Evolutionary conservation across 2,113 vertebrate species (phyloP), one percentile per base, ranked within the genome.

Genomic region (Nothocercus nigrocapillus): DNA sequence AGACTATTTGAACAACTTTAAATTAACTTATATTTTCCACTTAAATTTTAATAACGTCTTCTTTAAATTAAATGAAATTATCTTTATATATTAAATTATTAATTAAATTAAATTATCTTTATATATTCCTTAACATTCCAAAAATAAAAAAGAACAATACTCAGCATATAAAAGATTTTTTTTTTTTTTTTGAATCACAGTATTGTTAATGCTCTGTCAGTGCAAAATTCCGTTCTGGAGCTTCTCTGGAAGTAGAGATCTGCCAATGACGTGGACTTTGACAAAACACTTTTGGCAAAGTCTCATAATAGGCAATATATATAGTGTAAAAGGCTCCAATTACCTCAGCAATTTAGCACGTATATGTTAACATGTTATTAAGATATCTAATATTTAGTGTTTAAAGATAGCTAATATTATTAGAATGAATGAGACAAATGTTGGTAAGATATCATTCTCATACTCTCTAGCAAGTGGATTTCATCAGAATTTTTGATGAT

Each of bases 51-150:
- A 70, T 45, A 89, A 69, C 8, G 6, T 16, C 14, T 85, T 79
- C 9, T 77, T 81, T 24, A 87, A 93, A 92, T 77, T 83, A 83
- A 82, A 85, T 88, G 68, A n/a, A n/a, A n/a, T n/a, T 36, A 8
- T 72, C 67, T 18, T 68, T 53, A 58, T 4, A 6, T 32, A 27
- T 69, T 93, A n/a, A n/a, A n/a, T n/a, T n/a, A n/a, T n/a, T n/a
- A n/a, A n/a, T n/a, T n/a, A n/a, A 93, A 92, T 77, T 83, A 83
- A 82, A 85, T 89, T 63, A 8, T 72, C 67, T 18, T 68, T 53
- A 58, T 4, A 6, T 32, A 27, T 69, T 93, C 25, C 30, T 83
- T 86, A 82, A 34, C 40, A 14, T 25, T 93, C 15, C 10, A 58
- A 74, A 94, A 90, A 63, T 63, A 64, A 87, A 77, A 84, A 74